Evolutionary conservation across 2,888 invertebrate species (phyloP), one percentile per base, ranked within the genome.

Genomic region (Ischnura elegans): DNA sequence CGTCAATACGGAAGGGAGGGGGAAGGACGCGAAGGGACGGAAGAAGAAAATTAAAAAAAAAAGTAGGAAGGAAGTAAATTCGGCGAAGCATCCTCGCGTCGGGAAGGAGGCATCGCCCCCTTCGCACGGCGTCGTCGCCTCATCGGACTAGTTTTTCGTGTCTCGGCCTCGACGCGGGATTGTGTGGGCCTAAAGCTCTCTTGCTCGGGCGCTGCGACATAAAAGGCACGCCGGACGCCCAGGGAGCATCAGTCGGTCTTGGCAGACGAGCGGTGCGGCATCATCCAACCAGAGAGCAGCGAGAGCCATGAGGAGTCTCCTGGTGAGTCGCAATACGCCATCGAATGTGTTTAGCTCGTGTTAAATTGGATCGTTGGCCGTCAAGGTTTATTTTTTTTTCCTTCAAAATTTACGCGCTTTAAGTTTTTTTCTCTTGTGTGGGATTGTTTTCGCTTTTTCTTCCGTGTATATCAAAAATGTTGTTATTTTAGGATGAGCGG

Each of bases 291-390:
- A 61, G 13, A 66, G 43, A 29, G 61, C 19, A 90, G 61, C 43
- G 61, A 61, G 90, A 90, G 90, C 90, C 90, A 90, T 90, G 90
- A 90, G 90, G 90, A 90, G 61, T 90, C 90, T 90, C 90, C 61
- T 90, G 90, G 90, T 90, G 61, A 90, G 90, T 43, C 25, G 25
- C 43, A 25, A 10, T 76, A n/a, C 76, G 29, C 25, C 61, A n/a
- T 6, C 21, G 25, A n/a, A 4, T 19, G n/a, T n/a, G n/a, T n/a
- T n/a, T n/a, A n/a, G n/a, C n/a, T n/a, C n/a, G n/a, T n/a, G n/a
- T n/a, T n/a, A n/a, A n/a, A n/a, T n/a, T n/a, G n/a, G n/a, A n/a
- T n/a, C n/a, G n/a, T n/a, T n/a, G n/a, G n/a, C n/a, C n/a, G n/a
- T n/a, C n/a, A n/a, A n/a, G n/a, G n/a, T n/a, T n/a, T n/a, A n/a